Percentiles rank a stretch among this genome's conserved stretches.
Evolutionary conservation across 2,113 vertebrate genomes (phyloP).

Genomic region (Thymallus thymallus): DNA sequence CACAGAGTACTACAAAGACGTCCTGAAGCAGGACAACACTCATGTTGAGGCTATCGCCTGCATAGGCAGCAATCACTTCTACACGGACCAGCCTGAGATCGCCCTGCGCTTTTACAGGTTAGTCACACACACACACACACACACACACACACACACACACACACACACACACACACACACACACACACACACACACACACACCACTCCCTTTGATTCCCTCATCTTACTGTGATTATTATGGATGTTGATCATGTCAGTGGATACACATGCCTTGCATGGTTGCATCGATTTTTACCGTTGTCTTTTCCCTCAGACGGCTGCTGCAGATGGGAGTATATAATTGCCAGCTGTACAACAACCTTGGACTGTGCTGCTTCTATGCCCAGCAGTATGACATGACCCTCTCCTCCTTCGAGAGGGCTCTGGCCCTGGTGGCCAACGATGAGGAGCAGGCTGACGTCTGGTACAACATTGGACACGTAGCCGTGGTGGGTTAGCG

Average conservation of each 20-base stretch:
- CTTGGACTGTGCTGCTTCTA: conserved; percentile 97
- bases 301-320: conserved; percentile 76
- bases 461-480: conserved; percentile 97
- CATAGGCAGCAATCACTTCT: conserved; percentile 96
- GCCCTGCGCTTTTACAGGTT: conserved; percentile 96
- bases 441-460: conserved; percentile 89
- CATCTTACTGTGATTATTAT: too few species aligned
- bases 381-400: conserved; percentile 98
- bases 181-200: background rate
- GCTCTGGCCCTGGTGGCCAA: conserved; percentile 85
- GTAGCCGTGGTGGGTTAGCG: conserved; percentile 85
- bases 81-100: conserved; percentile 94
- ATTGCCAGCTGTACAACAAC: conserved; percentile 97
- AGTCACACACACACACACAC: background rate
- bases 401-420: conserved; percentile 91
- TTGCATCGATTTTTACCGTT: background rate
- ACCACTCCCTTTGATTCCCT: too few species aligned
- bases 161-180: background rate
- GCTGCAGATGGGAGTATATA: conserved; percentile 97
- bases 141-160: background rate
- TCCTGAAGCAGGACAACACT: conserved; percentile 95
- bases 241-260: too few species aligned
- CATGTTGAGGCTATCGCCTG: conserved; percentile 95
- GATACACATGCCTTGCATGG: too few species aligned
- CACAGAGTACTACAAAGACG: conserved; percentile 92